These are phyloP conservation scores for Seriola rivoliana DNA, from an alignment of 2,113 vertebrate species.

Conservation along the genomic window DNA sequence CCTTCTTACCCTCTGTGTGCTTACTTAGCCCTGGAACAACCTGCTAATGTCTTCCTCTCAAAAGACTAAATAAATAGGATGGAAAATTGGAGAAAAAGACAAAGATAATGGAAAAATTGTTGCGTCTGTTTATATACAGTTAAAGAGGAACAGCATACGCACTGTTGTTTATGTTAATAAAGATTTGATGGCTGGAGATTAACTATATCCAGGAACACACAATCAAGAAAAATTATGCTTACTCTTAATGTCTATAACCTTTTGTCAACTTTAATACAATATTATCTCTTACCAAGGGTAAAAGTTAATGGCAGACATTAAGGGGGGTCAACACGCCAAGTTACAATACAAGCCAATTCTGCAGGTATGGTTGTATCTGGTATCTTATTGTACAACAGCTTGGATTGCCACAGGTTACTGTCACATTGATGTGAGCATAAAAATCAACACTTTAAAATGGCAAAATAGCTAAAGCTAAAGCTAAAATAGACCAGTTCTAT, in stretches of 20 bases:
- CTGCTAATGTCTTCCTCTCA: constrained; percentile 72
- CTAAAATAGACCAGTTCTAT: no score
- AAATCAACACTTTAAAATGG: no score
- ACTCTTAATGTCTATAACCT: constrained; percentile 50
- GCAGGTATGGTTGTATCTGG: background rate
- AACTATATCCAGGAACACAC: constrained; percentile 52
- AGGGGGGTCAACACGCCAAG: background rate
- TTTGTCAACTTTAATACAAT: constrained; percentile 33
- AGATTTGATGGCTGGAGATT: constrained; percentile 62
- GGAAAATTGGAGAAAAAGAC: constrained; percentile 59
- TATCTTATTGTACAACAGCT: no score
- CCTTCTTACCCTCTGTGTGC: constrained; percentile 64
- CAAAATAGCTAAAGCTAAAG: no score
- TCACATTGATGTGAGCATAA: no score
- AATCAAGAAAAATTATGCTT: constrained; percentile 53
- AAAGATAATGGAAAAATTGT: constrained; percentile 56
- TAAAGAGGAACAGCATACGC: constrained; percentile 35
- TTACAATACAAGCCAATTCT: background rate
- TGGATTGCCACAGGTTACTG: no score
- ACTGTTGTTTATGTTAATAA: constrained; percentile 59
- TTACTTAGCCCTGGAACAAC: constrained; percentile 78
- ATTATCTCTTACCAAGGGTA: constrained; percentile 24
- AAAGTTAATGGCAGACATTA: constrained; percentile 9
- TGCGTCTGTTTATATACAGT: constrained; percentile 40
- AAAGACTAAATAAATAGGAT: constrained; percentile 85